Evolutionary conservation across 2,888 invertebrate genomes (phyloP).

Genomic region (Chymomyza fuscimana): DNA sequence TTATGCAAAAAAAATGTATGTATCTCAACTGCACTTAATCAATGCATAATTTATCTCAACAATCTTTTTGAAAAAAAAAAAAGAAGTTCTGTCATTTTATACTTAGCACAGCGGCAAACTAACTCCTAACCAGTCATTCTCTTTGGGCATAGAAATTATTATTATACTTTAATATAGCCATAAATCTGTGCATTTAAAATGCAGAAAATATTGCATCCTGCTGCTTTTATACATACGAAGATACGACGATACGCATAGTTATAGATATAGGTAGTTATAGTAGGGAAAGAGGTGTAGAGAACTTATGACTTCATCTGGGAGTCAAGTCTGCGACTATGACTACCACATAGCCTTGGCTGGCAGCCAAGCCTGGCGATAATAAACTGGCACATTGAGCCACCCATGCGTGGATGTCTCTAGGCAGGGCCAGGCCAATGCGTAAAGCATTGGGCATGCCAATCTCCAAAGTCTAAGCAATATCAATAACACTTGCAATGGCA

Average conservation of each 20-base stretch:
- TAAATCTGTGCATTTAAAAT: constrained; percentile 71
- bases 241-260: neutral
- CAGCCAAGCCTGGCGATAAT: constrained; percentile 53
- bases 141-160: constrained; percentile 53
- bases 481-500: constrained; percentile 72
- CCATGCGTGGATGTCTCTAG: constrained; percentile 61
- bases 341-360: neutral
- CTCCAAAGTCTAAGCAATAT: constrained; percentile 61
- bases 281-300: constrained; percentile 39
- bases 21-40: constrained; percentile 46
- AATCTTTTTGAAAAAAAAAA: constrained; percentile 24
- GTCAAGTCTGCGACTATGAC: neutral
- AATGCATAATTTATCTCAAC: constrained; percentile 42
- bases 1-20: neutral
- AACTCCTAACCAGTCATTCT: neutral
- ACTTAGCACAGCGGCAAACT: neutral
- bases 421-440: neutral
- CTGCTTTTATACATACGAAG: constrained; percentile 34
- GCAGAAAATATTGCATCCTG: constrained; percentile 68
- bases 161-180: constrained; percentile 72
- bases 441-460: constrained; percentile 40
- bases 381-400: constrained; percentile 69
- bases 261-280: constrained; percentile 4
- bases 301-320: constrained; percentile 71
- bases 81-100: constrained; percentile 3